phyloP scores from a whole-genome alignment of 2,888 invertebrate species.

The Orthosia gracilis region DNA sequence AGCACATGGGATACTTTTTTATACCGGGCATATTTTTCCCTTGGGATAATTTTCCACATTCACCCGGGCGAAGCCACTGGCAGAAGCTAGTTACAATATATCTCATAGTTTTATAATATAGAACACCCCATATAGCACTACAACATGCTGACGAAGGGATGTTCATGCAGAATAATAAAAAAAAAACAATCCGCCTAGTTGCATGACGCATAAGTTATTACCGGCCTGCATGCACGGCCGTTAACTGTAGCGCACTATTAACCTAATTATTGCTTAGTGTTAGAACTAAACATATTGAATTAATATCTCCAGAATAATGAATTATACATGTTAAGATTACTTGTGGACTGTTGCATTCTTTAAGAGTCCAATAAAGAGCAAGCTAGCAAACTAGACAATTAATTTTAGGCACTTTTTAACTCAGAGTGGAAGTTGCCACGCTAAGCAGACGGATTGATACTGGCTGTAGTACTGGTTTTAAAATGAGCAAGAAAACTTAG shows the following conservation, averaged over 20 bases:
- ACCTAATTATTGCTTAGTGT: slow-evolving; percentile 32
- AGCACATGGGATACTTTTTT: no score
- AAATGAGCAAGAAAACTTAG: no score
- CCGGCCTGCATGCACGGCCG: slow-evolving; percentile 20
- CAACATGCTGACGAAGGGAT: not conserved
- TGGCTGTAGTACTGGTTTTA: no score
- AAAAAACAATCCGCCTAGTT: slow-evolving; percentile 23
- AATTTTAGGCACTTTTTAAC: no score
- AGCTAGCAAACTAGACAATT: no score
- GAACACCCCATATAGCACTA: not conserved
- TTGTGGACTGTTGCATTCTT: not conserved
- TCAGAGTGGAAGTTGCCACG: no score
- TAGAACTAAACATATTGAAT: slow-evolving; percentile 5
- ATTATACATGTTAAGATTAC: not conserved
- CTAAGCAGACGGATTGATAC: no score
- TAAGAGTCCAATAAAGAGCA: no score
- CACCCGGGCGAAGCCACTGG: no score
- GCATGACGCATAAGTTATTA: slow-evolving; percentile 52
- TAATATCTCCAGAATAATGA: not conserved
- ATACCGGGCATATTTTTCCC: no score
- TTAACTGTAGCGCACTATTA: slow-evolving; percentile 41
- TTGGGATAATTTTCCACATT: no score
- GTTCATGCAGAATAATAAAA: slow-evolving; percentile 9
- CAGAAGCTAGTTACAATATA: not conserved
- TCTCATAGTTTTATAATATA: not conserved